A percentile compares a stretch with the other conserved stretches of the same genome.
phyloP scores from a whole-genome alignment of 2,888 invertebrate genomes.

The Himalopsyche anomala region DNA sequence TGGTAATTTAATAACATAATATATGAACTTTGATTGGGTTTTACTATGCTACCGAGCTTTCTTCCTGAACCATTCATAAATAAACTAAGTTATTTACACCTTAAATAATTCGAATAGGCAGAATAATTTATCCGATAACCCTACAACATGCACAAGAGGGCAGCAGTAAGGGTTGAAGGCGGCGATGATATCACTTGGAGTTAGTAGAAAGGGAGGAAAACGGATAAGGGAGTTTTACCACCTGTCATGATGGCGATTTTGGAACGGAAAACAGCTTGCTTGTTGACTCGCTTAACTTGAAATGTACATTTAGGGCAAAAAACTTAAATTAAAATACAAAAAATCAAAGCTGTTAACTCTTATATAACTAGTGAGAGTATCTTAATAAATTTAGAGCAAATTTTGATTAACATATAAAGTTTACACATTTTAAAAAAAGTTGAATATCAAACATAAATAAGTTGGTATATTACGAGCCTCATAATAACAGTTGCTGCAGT shows the following conservation, averaged over 20 bases:
- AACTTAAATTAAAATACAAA: neutral
- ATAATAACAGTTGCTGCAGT: too few species aligned
- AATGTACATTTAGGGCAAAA: neutral
- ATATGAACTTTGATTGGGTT: too few species aligned
- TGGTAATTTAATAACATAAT: too few species aligned
- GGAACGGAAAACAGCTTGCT: constrained; percentile 49
- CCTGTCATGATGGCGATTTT: constrained; percentile 56
- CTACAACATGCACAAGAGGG: constrained; percentile 31
- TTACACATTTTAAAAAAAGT: too few species aligned
- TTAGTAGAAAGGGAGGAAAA: neutral
- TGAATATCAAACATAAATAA: too few species aligned
- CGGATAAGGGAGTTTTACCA: constrained; percentile 51
- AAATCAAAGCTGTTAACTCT: neutral
- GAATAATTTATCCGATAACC: constrained; percentile 19
- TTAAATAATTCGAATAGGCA: constrained; percentile 20
- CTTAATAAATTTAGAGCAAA: too few species aligned
- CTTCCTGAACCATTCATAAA: neutral
- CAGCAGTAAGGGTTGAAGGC: constrained; percentile 22
- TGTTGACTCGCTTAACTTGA: neutral
- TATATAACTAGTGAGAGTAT: neutral
- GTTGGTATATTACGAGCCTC: too few species aligned
- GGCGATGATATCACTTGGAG: constrained; percentile 30
- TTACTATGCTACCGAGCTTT: neutral
- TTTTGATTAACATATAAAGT: too few species aligned
- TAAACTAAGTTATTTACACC: neutral